Percentiles rank a stretch among this genome's conserved stretches.
Conservation (phyloP, 2,888 invertebrate species). For the Pilophorus perplexus region DNA sequence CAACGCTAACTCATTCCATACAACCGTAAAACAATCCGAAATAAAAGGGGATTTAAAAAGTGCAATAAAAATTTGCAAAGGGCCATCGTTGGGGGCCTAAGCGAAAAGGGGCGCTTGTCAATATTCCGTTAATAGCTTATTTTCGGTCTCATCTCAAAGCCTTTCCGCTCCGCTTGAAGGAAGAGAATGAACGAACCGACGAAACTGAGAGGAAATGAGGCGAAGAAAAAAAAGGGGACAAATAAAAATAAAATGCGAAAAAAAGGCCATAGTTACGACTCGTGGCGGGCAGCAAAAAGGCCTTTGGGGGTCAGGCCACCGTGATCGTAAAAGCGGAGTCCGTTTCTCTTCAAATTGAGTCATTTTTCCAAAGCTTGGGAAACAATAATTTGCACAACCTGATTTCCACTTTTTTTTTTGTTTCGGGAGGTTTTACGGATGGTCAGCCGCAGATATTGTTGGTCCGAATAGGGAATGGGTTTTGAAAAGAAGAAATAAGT, state of each 20-base stretch:
- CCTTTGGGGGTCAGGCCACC: not conserved
- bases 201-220: too few relatives aligned
- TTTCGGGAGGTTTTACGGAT: too few relatives aligned
- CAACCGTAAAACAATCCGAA: too few relatives aligned
- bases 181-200: too few relatives aligned
- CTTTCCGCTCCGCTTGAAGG: slow-evolving; percentile 10
- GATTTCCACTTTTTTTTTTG: slow-evolving; percentile 15
- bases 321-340: not conserved
- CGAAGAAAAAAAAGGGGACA: slow-evolving; percentile 1
- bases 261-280: slow-evolving; percentile 13
- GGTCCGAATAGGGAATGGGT: too few relatives aligned
- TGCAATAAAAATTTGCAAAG: too few relatives aligned
- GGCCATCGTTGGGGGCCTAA: too few relatives aligned
- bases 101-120: not conserved
- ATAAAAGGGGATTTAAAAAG: too few relatives aligned
- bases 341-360: slow-evolving; percentile 15
- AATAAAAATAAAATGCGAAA: slow-evolving; percentile 1
- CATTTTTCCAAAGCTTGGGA: slow-evolving; percentile 26
- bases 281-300: slow-evolving; percentile 2
- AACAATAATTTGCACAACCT: slow-evolving; percentile 2
- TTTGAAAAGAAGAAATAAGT: too few relatives aligned
- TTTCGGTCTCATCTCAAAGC: not conserved
- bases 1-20: too few relatives aligned
- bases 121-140: slow-evolving; percentile 10
- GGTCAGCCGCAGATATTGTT: too few relatives aligned